A percentile compares a stretch with the other conserved stretches of the same genome.
These are phyloP conservation scores for Norana najaformis DNA, from an alignment of 2,888 invertebrate genomes.

Conservation along the genomic window DNA sequence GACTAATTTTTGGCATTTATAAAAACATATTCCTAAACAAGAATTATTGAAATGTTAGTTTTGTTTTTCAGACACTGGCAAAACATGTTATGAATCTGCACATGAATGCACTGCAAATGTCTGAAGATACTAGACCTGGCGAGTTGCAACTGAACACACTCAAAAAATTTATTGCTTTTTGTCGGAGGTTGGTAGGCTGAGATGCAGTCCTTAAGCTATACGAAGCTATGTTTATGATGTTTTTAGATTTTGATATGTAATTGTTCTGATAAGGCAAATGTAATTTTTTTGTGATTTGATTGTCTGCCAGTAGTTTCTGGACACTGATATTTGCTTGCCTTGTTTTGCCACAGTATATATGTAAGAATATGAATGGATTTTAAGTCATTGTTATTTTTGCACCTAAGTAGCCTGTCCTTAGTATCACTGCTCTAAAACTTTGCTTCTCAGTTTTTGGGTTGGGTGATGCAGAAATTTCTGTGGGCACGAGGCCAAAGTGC, in stretches of 20 bases:
- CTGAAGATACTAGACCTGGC: conserved; percentile 67
- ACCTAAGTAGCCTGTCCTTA: not conserved
- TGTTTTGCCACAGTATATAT: not conserved
- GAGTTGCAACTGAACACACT: conserved; percentile 83
- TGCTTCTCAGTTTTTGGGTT: too few relatives aligned
- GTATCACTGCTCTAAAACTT: too few relatives aligned
- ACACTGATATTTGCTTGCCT: too few relatives aligned
- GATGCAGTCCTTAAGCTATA: not conserved
- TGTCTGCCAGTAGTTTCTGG: too few relatives aligned
- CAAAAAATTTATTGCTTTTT: conserved; percentile 89
- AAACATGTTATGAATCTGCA: conserved; percentile 96
- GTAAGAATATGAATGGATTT: not conserved
- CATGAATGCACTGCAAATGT: conserved; percentile 70
- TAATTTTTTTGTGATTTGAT: too few relatives aligned
- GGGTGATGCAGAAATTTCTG: too few relatives aligned
- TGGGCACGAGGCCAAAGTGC: too few relatives aligned
- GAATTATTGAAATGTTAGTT: not conserved
- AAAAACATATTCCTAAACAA: not conserved
- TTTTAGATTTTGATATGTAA: too few relatives aligned
- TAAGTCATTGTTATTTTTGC: not conserved
- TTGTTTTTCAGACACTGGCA: conserved; percentile 70
- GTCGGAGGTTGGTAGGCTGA: conserved; percentile 70
- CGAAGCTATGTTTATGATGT: too few relatives aligned
- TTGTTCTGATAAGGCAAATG: too few relatives aligned
- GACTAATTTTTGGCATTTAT: not conserved